Base-by-base conservation (phyloP, 2,888 invertebrate species). In the Brachyptera putata region DNA sequence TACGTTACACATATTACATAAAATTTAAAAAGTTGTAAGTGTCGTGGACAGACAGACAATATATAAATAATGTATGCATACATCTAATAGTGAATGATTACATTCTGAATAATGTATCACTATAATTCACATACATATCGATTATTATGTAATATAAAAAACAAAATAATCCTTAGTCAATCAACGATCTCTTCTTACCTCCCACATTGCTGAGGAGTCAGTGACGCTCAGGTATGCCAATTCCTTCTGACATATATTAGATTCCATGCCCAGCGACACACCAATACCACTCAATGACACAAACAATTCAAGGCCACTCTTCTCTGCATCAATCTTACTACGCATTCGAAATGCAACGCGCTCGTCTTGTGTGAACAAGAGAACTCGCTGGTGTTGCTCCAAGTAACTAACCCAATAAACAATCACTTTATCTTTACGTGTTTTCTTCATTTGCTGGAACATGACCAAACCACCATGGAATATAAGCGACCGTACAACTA, bases 401-500 rank as follows among this genome's bases (percentile, higher is more conserved):
- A 87, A 80, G 70, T 85, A 90, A 3, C 89, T 89, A 36, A 89
- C 81, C 90, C 91, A 91, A 73, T 87, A 89, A 9, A 91, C 86
- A 0, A 84, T 76, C 3, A 89, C 84, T 72, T 89, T 88, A 70
- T 89, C 88, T 70, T 83, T 85, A 58, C 86, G 80, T 62, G 85
- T 83, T 72, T 85, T 84, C 66, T 83, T 84, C 60, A 64, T 9
- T 37, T 60, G 57, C 60, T 62, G 49, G 37, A 58, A 61, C 24
- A 49, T n/a, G n/a, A n/a, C n/a, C n/a, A n/a, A n/a, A n/a, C n/a
- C n/a, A n/a, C n/a, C n/a, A n/a, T n/a, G n/a, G 16, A 39, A 14
- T 49, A n/a, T 49, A 4, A 22, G 7, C 49, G 7, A 18, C 21
- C n/a, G 7, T 11, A 34, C 34, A 34, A 9, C 34, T 9, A 11